Evolutionary conservation across 1,140 invertebrate species (phyloP).

Genomic region (Helicoverpa zea): DNA sequence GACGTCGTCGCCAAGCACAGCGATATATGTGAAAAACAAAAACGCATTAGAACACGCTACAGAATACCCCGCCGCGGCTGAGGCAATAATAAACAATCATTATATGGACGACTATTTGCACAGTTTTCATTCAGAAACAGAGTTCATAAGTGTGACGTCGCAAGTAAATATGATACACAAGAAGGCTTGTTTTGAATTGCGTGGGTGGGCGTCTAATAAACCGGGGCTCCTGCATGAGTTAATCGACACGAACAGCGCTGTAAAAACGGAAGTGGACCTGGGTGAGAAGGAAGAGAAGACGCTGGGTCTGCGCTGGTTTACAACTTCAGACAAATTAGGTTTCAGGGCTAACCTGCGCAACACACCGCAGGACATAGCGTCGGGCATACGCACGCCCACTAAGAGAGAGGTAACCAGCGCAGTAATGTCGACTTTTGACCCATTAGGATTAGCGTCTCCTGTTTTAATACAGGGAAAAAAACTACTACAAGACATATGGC

Average conservation of each 20-base stretch:
- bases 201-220: slow-evolving; percentile 18
- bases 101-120: slow-evolving; percentile 72
- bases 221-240: neutral
- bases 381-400: slow-evolving; percentile 26
- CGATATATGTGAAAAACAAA: slow-evolving; percentile 61
- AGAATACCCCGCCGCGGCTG: slow-evolving; percentile 56
- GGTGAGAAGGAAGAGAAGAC: slow-evolving; percentile 27
- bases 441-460: no score
- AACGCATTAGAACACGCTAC: slow-evolving; percentile 61
- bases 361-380: neutral
- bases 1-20: slow-evolving; percentile 61
- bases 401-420: slow-evolving; percentile 6
- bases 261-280: neutral
- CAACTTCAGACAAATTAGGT: neutral
- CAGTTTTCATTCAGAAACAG: slow-evolving; percentile 17
- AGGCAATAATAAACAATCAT: slow-evolving; percentile 55
- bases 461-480: no score
- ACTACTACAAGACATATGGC: no score
- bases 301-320: slow-evolving; percentile 34
- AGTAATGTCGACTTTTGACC: no score
- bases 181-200: slow-evolving; percentile 29
- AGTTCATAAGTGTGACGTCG: neutral
- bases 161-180: neutral
- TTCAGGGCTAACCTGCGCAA: slow-evolving; percentile 48
- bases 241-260: neutral